Evolutionary conservation across 2,888 invertebrate species (phyloP).

Genomic region (Buathra laborator): DNA sequence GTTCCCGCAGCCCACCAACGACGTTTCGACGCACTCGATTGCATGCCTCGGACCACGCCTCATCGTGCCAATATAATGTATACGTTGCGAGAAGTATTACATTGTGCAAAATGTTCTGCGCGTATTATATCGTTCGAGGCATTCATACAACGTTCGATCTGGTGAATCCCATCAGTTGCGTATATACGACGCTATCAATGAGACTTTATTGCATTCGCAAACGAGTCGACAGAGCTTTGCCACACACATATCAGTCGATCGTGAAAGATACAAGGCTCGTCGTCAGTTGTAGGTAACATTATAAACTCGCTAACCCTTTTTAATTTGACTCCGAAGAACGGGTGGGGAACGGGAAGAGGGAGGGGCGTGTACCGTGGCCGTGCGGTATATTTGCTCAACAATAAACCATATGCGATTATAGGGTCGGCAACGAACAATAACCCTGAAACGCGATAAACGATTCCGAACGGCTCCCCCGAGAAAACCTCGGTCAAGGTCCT

Average conservation of each 20-base stretch:
- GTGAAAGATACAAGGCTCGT: constrained; percentile 53
- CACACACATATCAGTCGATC: constrained; percentile 60
- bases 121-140: neutral
- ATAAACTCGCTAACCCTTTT: constrained; percentile 72
- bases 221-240: constrained; percentile 59
- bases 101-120: constrained; percentile 39
- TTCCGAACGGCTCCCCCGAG: constrained; percentile 34
- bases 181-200: constrained; percentile 22
- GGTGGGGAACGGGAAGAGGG: constrained; percentile 42
- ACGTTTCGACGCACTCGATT: constrained; percentile 13
- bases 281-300: constrained; percentile 65
- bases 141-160: too few species aligned
- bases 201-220: constrained; percentile 54
- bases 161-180: neutral
- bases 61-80: neutral
- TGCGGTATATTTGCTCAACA: constrained; percentile 64
- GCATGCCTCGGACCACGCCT: constrained; percentile 57
- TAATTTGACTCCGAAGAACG: constrained; percentile 60
- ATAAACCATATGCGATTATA: constrained; percentile 67
- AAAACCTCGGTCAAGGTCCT: constrained; percentile 38
- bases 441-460: constrained; percentile 65
- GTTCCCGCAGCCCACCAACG: constrained; percentile 54
- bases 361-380: constrained; percentile 54
- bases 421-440: constrained; percentile 62
- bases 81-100: constrained; percentile 8